Evolutionary conservation across 2,113 vertebrate genomes (phyloP), one percentile per base, ranked within the genome.

Genomic region (Trachemys scripta): DNA sequence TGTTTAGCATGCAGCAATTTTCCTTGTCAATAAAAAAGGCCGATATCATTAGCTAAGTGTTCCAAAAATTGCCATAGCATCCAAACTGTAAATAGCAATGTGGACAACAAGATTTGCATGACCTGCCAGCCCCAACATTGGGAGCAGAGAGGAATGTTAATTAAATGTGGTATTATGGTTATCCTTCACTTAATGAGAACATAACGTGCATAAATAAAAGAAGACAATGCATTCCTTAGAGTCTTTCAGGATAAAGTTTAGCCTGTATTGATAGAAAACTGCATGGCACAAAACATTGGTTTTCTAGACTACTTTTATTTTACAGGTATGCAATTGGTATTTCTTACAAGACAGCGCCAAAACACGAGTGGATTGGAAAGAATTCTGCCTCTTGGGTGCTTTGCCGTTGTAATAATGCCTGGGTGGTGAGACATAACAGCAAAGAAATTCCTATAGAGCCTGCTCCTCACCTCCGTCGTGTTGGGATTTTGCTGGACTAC

Each of bases 311-410:
- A 35, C 51, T 93, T 92, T 92, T 87, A 80, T 69, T 88, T 97
- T 90, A 3, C 97, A 99, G 99, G 99, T 99, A 99, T 97, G 99
- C 99, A 19, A 99, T 99, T 86, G 99, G 99, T 20, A 98, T 99
- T 83, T 99, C 99, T 24, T 99, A 99, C 96, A 99, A 99, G 90
- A 99, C 99, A 0, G 99, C 99, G 2, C 99, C 99, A 0, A 99
- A 99, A 92, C 99, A 99, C 0, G 99, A 99, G 93, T 99, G 99
- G 99, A 99, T 99, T 0, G 99, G 99, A 50, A 99, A 99, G 96
- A 99, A 99, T 97, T 98, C 99, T 2, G 98, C 99, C 84, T 99
- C 99, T 17, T 99, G 99, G 99, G 99, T 99, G 2, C 98, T 99
- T 79, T 99, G 99, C 88, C 99, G 99, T 93, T 99, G 99, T 94